Base-by-base conservation (phyloP, 2,797 vertebrate genomes). In the Ara ararauna region DNA sequence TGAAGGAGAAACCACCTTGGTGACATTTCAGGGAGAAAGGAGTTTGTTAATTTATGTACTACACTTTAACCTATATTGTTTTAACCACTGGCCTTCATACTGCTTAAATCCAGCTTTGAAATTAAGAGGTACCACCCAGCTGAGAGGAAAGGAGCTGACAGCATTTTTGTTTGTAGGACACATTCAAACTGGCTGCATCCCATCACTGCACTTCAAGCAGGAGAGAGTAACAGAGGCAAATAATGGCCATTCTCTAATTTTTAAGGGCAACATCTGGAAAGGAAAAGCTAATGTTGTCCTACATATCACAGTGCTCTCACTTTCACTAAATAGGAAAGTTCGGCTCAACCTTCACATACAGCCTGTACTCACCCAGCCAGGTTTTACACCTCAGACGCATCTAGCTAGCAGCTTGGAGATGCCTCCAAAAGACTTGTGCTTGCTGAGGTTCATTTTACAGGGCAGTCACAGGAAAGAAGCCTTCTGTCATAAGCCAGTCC, bases 61-160 rank as follows among this genome's bases (percentile, higher is more conserved):
- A 48, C 10, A 51, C 30, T 93, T 78, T 44, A n/a, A 77, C 9
- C 30, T 66, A 27, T 29, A 17, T 34, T 32, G 26, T 64, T 66
- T 87, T 85, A 94, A 73, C 30, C 23, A 56, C 44, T 40, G 77
- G 26, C 47, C 44, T 61, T 72, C 50, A 76, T 6, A 34, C 26
- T 82, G 26, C 32, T 88, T 84, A 95, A 92, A 93, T 45, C 38
- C 27, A 30, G 24, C 74, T 67, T 77, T 66, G 29, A 94, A 92
- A 80, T 51, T 54, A 76, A 70, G 54, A 89, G 11, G 5, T 34
- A 36, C 34, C 26, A 66, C 26, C 8, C 29, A 27, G 61, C 50
- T 72, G n/a, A 85, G 32, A 88, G 32, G 13, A 86, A 93, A 93
- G 53, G 53, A 83, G 36, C 15, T 58, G 75, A 80, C 0, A 38